A percentile compares a stretch with the other conserved stretches of the same genome.
phyloP scores from a whole-genome alignment of 2,888 invertebrate genomes.

The Muscina levida region DNA sequence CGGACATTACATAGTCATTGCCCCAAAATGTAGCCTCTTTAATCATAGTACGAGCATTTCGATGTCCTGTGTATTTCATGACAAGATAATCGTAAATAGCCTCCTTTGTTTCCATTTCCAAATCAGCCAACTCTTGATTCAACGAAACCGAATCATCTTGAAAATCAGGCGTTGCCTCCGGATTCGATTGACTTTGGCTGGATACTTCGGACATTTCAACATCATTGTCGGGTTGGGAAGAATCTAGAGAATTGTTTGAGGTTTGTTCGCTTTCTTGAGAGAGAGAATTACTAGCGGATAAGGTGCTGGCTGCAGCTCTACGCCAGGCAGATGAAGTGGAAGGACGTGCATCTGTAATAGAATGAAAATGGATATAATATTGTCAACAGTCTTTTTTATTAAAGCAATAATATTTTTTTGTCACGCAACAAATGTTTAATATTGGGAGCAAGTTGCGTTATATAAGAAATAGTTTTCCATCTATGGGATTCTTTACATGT shows the following conservation, averaged over 20 bases:
- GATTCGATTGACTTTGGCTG: conserved; percentile 10
- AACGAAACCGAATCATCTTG: conserved; percentile 69
- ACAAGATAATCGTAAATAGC: conserved; percentile 80
- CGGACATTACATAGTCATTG: conserved; percentile 89
- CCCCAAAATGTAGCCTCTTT: conserved; percentile 94
- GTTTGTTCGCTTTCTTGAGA: conserved; percentile 20
- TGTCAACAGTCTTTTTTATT: too few species aligned
- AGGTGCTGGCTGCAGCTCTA: conserved; percentile 67
- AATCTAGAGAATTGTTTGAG: neutral
- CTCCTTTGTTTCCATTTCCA: conserved; percentile 71
- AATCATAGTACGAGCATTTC: conserved; percentile 90
- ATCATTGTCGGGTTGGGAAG: conserved; percentile 39
- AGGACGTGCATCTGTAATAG: conserved; percentile 58
- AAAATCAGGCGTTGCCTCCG: conserved; percentile 61
- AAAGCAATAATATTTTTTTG: conserved; percentile 15
- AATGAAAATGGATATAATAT: neutral
- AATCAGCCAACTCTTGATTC: conserved; percentile 72
- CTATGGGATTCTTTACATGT: too few species aligned
- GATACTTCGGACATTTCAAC: conserved; percentile 48
- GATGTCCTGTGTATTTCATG: conserved; percentile 88
- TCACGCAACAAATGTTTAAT: too few species aligned
- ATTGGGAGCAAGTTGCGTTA: too few species aligned
- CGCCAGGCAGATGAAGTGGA: conserved; percentile 70
- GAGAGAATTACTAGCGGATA: conserved; percentile 58
- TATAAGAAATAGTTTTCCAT: too few species aligned